These are phyloP conservation scores for Volucella bombylans DNA, from an alignment of 2,888 invertebrate genomes.

Conservation along the genomic window DNA sequence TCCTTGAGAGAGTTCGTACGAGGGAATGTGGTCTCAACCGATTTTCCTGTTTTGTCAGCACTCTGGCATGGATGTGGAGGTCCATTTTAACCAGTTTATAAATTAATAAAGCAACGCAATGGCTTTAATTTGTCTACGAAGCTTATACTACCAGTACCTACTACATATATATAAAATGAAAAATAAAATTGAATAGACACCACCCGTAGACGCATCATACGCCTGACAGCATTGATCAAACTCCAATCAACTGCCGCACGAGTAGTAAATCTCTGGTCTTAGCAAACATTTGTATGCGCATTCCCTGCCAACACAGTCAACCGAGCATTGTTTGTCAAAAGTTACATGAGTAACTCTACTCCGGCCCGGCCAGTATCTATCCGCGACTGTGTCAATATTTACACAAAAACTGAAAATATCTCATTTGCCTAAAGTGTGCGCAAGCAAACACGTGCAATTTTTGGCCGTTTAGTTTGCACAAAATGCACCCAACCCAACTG, in stretches of 20 bases:
- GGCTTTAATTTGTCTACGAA: no score
- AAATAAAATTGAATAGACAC: background rate
- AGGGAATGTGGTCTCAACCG: no score
- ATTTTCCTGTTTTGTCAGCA: no score
- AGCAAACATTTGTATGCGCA: conserved; percentile 56
- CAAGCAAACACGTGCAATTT: conserved; percentile 70
- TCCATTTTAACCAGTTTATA: no score
- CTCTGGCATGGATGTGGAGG: no score
- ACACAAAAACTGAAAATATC: conserved; percentile 66
- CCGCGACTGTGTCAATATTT: conserved; percentile 67
- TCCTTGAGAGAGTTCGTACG: no score
- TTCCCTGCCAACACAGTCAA: conserved; percentile 7
- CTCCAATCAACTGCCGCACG: conserved; percentile 61
- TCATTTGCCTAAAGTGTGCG: conserved; percentile 72
- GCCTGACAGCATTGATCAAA: conserved; percentile 63
- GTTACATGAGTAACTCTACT: conserved; percentile 8
- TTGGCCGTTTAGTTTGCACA: conserved; percentile 69
- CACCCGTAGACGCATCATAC: conserved; percentile 21
- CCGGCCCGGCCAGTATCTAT: conserved; percentile 23
- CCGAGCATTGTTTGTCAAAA: conserved; percentile 33
- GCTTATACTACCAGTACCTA: no score
- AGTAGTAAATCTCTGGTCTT: conserved; percentile 58
- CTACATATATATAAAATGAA: no score
- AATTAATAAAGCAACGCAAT: no score
- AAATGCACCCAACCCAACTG: conserved; percentile 43